These are phyloP conservation scores for Zosterops japonicus DNA, from an alignment of 2,113 vertebrate species.

Conservation along the genomic window DNA sequence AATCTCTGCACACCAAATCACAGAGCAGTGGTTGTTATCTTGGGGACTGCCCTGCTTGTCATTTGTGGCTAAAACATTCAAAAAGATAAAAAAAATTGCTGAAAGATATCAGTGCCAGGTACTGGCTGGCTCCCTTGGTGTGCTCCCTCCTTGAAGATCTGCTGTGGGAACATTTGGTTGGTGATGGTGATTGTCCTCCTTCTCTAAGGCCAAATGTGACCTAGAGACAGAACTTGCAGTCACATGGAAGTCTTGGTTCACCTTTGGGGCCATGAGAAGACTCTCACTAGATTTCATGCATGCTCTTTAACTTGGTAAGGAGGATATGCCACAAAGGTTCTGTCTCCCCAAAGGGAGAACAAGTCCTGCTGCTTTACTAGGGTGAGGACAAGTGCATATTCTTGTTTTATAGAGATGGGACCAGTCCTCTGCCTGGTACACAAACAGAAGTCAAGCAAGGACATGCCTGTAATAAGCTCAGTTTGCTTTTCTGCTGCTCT, in stretches of 20 bases:
- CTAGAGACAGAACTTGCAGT: neutral
- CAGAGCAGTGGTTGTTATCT: neutral
- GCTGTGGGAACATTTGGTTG: neutral
- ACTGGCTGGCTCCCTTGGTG: neutral
- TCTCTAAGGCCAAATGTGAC: neutral
- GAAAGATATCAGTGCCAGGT: neutral
- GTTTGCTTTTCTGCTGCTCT: neutral
- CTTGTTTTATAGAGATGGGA: neutral
- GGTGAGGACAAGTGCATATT: neutral
- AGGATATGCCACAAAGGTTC: neutral
- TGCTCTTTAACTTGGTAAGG: neutral
- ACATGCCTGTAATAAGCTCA: neutral
- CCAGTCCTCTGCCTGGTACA: neutral
- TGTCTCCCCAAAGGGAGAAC: neutral
- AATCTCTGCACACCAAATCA: neutral
- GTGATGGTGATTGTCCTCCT: neutral
- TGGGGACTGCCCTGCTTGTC: neutral
- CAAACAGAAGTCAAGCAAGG: slow-evolving; percentile 3
- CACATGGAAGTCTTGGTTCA: neutral
- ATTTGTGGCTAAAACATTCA: neutral
- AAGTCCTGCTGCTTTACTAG: neutral
- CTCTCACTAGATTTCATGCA: neutral
- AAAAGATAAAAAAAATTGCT: neutral
- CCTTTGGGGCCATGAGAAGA: neutral
- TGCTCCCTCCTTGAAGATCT: neutral